Percentiles rank a stretch among this genome's conserved stretches.
Conservation (phyloP, 1,140 invertebrate genomes). For the Amphibalanus amphitrite region DNA sequence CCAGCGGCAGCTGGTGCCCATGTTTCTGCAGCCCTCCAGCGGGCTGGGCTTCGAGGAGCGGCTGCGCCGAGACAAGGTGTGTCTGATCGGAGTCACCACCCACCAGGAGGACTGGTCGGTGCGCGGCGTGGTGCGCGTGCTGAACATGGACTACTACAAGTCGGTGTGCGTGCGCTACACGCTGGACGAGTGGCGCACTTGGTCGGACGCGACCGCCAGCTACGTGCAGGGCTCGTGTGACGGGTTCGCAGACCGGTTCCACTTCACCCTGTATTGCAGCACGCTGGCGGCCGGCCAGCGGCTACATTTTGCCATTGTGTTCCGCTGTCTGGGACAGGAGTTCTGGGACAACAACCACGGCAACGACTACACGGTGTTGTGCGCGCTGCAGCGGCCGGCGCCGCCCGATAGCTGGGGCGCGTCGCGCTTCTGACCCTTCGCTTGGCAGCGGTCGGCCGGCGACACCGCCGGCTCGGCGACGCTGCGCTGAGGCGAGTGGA, state of each 20-base stretch:
- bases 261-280: constrained; percentile 35
- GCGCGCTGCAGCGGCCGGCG: neutral
- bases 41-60: constrained; percentile 55
- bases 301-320: constrained; percentile 70
- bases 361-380: constrained; percentile 38
- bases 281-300: constrained; percentile 17
- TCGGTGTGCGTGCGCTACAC: constrained; percentile 71
- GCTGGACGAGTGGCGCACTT: constrained; percentile 66
- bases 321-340: constrained; percentile 45
- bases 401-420: neutral
- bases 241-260: constrained; percentile 66
- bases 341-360: constrained; percentile 82
- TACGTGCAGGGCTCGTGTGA: constrained; percentile 80
- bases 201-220: constrained; percentile 39
- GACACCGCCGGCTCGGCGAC: too few species aligned
- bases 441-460: neutral
- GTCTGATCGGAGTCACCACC: constrained; percentile 64
- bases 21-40: constrained; percentile 67
- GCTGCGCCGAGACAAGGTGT: constrained; percentile 50
- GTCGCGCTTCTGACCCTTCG: neutral
- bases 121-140: constrained; percentile 65
- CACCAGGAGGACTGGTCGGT: constrained; percentile 52
- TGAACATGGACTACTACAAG: constrained; percentile 83
- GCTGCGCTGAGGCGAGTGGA: too few species aligned
- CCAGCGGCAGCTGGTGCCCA: constrained; percentile 31